A percentile compares a stretch with the other conserved stretches of the same genome.
These are phyloP conservation scores for Eubasilissa splendida DNA, from an alignment of 2,888 invertebrate genomes.

Conservation along the genomic window DNA sequence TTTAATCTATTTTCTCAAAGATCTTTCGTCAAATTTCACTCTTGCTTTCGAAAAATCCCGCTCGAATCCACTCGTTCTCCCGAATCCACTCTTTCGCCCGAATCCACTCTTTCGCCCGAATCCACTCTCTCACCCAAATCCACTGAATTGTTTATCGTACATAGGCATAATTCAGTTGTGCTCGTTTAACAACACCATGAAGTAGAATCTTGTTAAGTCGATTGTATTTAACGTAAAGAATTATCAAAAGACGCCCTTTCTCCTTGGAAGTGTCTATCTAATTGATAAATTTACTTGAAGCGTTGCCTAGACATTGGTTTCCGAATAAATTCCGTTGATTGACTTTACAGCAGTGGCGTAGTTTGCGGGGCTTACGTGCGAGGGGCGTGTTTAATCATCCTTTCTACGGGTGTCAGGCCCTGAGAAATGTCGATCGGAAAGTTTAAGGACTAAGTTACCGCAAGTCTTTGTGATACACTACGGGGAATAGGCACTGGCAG, in stretches of 20 bases:
- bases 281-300: conserved; percentile 57
- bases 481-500: conserved; percentile 61
- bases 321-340: conserved; percentile 58
- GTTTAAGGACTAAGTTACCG: conserved; percentile 55
- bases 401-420: conserved; percentile 56
- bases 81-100: too few species aligned
- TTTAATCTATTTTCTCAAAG: too few species aligned
- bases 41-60: too few species aligned
- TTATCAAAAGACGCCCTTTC: conserved; percentile 11
- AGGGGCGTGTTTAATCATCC: conserved; percentile 59
- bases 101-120: too few species aligned
- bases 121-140: too few species aligned
- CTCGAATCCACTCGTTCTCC: too few species aligned
- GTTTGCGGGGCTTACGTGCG: conserved; percentile 42
- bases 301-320: conserved; percentile 30
- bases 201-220: background rate
- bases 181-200: too few species aligned
- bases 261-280: conserved; percentile 35
- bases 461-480: conserved; percentile 53
- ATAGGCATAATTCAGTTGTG: too few species aligned
- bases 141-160: too few species aligned
- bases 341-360: conserved; percentile 53
- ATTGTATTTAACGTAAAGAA: conserved; percentile 21
- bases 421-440: conserved; percentile 56
- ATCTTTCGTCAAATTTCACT: too few species aligned